A percentile compares a stretch with the other conserved stretches of the same genome.
Evolutionary conservation across 2,113 vertebrate species (phyloP).

Genomic region (Sturnira hondurensis): DNA sequence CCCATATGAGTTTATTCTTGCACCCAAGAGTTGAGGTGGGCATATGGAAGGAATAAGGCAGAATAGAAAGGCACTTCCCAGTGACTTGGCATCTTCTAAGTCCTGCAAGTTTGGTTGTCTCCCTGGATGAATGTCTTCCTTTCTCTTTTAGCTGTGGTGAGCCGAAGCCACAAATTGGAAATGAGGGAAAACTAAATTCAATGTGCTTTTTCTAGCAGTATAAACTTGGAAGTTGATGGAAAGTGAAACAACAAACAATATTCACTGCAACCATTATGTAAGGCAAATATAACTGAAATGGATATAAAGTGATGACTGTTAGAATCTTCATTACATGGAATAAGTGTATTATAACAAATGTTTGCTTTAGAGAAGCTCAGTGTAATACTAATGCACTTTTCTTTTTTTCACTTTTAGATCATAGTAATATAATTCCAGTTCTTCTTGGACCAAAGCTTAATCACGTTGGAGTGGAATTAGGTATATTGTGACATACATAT

Average conservation of each 20-base stretch:
- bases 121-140: background rate
- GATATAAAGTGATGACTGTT: background rate
- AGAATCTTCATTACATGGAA: background rate
- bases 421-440: background rate
- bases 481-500: conserved; percentile 61
- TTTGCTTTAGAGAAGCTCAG: background rate
- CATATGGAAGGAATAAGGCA: background rate
- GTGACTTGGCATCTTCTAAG: background rate
- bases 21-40: background rate
- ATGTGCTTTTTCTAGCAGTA: background rate
- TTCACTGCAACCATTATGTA: background rate
- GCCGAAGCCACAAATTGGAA: background rate
- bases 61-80: background rate
- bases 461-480: conserved; percentile 77
- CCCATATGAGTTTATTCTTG: background rate
- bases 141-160: background rate
- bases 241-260: background rate
- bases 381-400: background rate
- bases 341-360: background rate
- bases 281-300: background rate
- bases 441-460: conserved; percentile 43
- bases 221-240: background rate
- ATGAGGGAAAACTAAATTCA: background rate
- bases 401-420: conserved; percentile 29
- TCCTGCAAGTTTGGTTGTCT: background rate